A percentile compares a stretch with the other conserved stretches of the same genome.
Evolutionary conservation across 1,140 invertebrate genomes (phyloP).

Genomic region (Aplysia californica): DNA sequence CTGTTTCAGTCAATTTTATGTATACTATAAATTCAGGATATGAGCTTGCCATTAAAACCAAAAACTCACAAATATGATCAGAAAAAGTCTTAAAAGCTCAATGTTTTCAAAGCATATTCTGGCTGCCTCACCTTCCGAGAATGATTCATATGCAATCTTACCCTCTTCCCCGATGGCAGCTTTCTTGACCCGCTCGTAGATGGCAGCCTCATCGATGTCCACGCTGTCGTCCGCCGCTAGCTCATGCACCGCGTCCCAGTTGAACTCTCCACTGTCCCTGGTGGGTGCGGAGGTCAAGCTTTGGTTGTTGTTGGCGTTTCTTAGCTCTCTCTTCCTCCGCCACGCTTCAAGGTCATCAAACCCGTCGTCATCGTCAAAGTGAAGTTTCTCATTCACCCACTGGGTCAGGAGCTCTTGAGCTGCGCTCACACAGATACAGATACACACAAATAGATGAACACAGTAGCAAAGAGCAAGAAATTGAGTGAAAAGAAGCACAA

Average conservation of each 20-base stretch:
- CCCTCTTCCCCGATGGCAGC: conserved; percentile 14
- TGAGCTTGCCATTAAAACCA: too few species aligned
- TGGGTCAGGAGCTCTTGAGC: conserved; percentile 50
- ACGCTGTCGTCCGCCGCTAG: conserved; percentile 5
- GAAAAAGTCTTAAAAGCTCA: too few species aligned
- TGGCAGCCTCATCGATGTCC: conserved; percentile 20
- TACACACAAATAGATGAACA: not conserved
- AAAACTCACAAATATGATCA: too few species aligned
- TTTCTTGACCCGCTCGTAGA: conserved; percentile 24
- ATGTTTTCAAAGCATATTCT: too few species aligned
- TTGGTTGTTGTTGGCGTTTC: too few species aligned
- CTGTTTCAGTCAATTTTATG: too few species aligned
- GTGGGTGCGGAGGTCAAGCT: not conserved
- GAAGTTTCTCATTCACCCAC: conserved; percentile 51
- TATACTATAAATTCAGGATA: too few species aligned
- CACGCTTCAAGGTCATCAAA: conserved; percentile 30
- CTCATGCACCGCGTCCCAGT: conserved; percentile 2
- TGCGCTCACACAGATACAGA: conserved; percentile 1
- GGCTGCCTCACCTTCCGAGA: too few species aligned
- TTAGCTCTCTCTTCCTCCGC: too few species aligned
- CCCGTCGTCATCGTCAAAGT: conserved; percentile 24
- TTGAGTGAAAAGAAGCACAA: not conserved
- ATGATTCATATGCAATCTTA: too few species aligned
- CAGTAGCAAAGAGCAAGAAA: not conserved
- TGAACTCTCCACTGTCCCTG: conserved; percentile 3